Evolutionary conservation across 2,888 invertebrate genomes (phyloP).

Genomic region (Phoronis australis): DNA sequence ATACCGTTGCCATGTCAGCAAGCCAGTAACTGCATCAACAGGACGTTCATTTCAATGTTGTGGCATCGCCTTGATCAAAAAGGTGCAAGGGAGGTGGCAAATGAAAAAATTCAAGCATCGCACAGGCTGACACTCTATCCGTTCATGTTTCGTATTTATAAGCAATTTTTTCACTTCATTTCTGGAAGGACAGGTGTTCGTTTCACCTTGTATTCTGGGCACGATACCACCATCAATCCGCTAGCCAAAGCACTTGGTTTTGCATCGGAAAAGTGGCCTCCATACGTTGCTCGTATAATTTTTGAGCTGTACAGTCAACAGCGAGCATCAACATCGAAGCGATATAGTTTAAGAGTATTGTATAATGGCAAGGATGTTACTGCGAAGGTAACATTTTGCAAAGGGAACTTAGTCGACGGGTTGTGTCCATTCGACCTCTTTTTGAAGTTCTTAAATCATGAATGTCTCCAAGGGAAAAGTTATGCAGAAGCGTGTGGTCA

Average conservation of each 20-base stretch:
- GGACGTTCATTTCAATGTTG: background rate
- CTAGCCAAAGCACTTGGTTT: conserved; percentile 75
- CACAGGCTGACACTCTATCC: background rate
- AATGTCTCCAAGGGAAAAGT: no score
- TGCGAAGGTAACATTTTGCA: conserved; percentile 74
- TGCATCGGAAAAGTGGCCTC: conserved; percentile 61
- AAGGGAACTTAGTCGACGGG: conserved; percentile 20
- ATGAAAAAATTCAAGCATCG: no score
- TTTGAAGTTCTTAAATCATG: no score
- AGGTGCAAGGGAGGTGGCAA: no score
- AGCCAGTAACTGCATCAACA: background rate
- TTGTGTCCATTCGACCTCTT: conserved; percentile 83
- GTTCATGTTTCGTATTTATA: background rate
- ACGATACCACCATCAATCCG: conserved; percentile 84
- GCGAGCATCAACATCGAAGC: no score
- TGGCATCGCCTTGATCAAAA: no score
- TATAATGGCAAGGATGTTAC: conserved; percentile 85
- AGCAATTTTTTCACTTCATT: background rate
- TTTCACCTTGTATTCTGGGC: conserved; percentile 70
- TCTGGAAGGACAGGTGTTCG: background rate
- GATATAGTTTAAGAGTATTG: conserved; percentile 74
- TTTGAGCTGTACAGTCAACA: conserved; percentile 82
- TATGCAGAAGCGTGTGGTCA: no score
- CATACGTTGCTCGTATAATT: conserved; percentile 80
- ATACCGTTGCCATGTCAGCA: background rate